These are phyloP conservation scores for Megamerina dolium DNA, from an alignment of 2,888 invertebrate species.

Conservation along the genomic window DNA sequence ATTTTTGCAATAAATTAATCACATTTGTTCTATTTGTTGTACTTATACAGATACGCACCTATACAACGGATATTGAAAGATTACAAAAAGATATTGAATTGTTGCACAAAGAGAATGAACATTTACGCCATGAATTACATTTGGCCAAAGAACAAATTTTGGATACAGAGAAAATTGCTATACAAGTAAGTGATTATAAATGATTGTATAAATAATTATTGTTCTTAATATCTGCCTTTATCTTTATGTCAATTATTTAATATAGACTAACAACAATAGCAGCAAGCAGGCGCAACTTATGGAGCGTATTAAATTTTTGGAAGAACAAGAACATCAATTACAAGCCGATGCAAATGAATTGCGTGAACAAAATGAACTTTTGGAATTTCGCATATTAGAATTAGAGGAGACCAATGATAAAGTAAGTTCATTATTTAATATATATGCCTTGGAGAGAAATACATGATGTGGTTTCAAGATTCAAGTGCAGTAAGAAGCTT, in stretches of 20 bases:
- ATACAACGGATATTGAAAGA: conserved; percentile 43
- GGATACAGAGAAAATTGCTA: conserved; percentile 50
- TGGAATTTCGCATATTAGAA: conserved; percentile 73
- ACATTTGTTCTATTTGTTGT: neutral
- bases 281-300: conserved; percentile 41
- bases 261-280: conserved; percentile 40
- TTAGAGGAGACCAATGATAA: conserved; percentile 61
- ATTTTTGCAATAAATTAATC: conserved; percentile 1
- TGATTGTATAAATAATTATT: too few relatives aligned
- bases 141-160: conserved; percentile 52
- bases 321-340: conserved; percentile 55
- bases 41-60: conserved; percentile 31
- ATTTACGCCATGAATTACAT: conserved; percentile 49
- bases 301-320: conserved; percentile 49
- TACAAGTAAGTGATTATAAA: conserved; percentile 48
- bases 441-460: too few relatives aligned
- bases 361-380: conserved; percentile 71
- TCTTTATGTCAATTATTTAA: conserved; percentile 9
- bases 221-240: too few relatives aligned
- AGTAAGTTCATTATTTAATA: conserved; percentile 29
- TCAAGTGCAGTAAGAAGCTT: too few relatives aligned
- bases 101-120: conserved; percentile 48
- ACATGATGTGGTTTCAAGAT: too few relatives aligned
- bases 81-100: conserved; percentile 46
- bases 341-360: conserved; percentile 65